Base-by-base conservation (phyloP, 1,140 invertebrate species). In the Antheraea pernyi region DNA sequence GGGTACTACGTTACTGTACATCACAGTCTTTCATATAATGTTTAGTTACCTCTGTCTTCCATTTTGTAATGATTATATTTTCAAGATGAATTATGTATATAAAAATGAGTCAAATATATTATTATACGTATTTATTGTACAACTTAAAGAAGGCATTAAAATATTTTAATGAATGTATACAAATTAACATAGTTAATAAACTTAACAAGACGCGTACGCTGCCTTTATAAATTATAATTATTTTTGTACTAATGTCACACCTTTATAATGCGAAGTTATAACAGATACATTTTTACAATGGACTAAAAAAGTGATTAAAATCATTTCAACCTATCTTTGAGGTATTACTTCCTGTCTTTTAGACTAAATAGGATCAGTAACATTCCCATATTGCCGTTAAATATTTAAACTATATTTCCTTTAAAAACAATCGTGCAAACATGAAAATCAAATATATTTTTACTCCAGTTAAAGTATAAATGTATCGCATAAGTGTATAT, bases 61-160 rank as follows among this genome's bases (percentile, higher is more conserved):
- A 63, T 63, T 62, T 62, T 62, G 13, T 63, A 63, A n/a, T 63
- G 46, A 16, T 53, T 53, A 53, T 53, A 13, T 53, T 53, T 53
- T n/a, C 11, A 53, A 6, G 7, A 11, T 8, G 39, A 42, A 30
- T 30, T 30, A 30, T 42, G 39, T 7, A 42, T 42, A 42, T 42
- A 11, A 42, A 42, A 42, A 10, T 42, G 7, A 10, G 39, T 42
- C 8, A 53, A 16, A 53, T 53, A 53, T 53, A 16, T 53, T 10
- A n/a, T 16, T 16, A n/a, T 16, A 53, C 46, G 46, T 2, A 53
- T 53, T 16, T n/a, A 53, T 10, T 53, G 13, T 53, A 53, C 13
- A 16, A 53, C 5, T 53, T 53, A 16, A 53, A 53, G 13, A n/a
- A 13, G 11, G 39, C 11, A 8, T 42, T n/a, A 53, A 13, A 53